These are phyloP conservation scores for Archips crataeganus DNA, from an alignment of 2,888 invertebrate species.

Conservation along the genomic window DNA sequence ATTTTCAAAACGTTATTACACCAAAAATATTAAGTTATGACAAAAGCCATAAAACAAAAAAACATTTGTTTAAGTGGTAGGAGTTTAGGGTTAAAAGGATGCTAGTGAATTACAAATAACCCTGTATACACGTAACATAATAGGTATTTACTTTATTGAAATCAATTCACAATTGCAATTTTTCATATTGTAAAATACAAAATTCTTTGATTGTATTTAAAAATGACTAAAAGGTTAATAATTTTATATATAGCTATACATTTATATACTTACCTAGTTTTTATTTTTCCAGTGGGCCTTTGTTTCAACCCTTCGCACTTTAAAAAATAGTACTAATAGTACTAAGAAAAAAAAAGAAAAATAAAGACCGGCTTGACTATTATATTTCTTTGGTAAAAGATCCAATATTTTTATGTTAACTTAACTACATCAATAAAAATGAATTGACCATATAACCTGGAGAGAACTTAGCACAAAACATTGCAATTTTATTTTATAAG, in stretches of 20 bases:
- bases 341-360: background rate
- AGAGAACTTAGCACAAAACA: conserved; percentile 14
- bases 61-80: no score
- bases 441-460: conserved; percentile 14
- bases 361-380: conserved; percentile 25
- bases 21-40: no score
- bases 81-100: no score
- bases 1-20: no score
- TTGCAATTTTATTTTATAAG: conserved; percentile 8
- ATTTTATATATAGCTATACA: background rate
- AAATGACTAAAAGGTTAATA: background rate
- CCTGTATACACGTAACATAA: no score
- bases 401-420: conserved; percentile 26
- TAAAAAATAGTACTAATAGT: conserved; percentile 11
- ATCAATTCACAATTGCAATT: background rate
- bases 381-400: conserved; percentile 36
- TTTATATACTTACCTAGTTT: conserved; percentile 13
- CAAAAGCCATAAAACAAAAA: no score
- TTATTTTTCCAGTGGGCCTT: conserved; percentile 21
- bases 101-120: no score
- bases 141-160: background rate
- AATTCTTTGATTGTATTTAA: background rate
- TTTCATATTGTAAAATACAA: background rate
- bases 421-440: conserved; percentile 24
- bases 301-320: conserved; percentile 19